Evolutionary conservation across 1,140 invertebrate species (phyloP).

Genomic region (Platyscapa corneri): DNA sequence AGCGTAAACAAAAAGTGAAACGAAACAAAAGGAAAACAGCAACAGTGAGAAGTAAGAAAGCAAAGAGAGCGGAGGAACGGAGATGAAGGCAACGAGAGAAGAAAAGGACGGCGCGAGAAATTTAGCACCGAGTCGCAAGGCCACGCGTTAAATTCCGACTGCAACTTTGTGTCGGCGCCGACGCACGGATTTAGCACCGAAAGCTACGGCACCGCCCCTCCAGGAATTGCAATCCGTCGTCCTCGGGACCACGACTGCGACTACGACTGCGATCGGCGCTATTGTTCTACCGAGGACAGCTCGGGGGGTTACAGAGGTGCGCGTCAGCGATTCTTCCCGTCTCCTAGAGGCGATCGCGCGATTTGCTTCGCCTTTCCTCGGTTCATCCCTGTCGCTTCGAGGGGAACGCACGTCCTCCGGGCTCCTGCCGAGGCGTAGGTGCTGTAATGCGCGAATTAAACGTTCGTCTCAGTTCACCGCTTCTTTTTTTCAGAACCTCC

Average conservation of each 20-base stretch:
- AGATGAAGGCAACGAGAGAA: neutral
- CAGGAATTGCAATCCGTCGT: neutral
- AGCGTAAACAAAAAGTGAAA: no score
- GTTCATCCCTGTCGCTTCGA: neutral
- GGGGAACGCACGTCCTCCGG: neutral
- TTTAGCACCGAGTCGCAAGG: conserved; percentile 16
- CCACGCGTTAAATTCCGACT: neutral
- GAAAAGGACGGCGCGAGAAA: neutral
- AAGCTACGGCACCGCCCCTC: neutral
- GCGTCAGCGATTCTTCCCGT: no score
- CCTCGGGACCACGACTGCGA: neutral
- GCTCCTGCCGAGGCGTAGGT: neutral
- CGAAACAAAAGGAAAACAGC: neutral
- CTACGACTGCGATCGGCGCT: neutral
- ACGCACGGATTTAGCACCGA: neutral
- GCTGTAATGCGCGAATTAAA: neutral
- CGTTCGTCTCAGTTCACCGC: neutral
- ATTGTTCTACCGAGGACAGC: neutral
- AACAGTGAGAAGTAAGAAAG: neutral
- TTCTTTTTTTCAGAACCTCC: neutral
- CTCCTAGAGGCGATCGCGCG: no score
- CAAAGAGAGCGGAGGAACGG: neutral
- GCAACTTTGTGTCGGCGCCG: conserved; percentile 7
- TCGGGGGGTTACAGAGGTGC: no score
- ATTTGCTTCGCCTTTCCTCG: neutral